Base-by-base conservation (phyloP, 2,888 invertebrate genomes). In the Psococerastis gibbosa region DNA sequence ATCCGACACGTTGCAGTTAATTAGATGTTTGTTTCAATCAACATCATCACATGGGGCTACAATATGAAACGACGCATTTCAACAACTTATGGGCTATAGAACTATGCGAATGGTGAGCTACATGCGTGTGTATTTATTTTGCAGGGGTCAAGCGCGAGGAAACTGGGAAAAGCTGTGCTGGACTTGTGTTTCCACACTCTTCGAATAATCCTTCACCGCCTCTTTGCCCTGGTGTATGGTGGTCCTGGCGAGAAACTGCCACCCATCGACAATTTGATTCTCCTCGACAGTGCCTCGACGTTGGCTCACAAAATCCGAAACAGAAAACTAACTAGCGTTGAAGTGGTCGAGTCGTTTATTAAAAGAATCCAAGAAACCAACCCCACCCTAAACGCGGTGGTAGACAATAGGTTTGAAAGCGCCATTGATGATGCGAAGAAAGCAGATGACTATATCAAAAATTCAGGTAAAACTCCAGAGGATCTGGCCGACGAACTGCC, bases 351-450 rank as follows among this genome's bases (percentile, higher is more conserved):
- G 47, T 69, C 75, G 2, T 89, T 75, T 56, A 78, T 85, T 49
- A 73, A 79, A 38, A 69, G 89, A 51, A 84, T 87, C 38, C 71
- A 76, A 50, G 68, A 72, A 55, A 73, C 82, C 32, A 87, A 92
- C 59, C 67, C 69, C 0, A 57, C 78, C n/a, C 54, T 91, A 33
- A 92, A 92, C 62, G 80, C 87, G 1, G 70, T 92, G 0, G 81
- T 87, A 0, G 84, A 85, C 53, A 73, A 83, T 31, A 68, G 87
- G 43, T 92, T 75, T 56, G 67, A 73, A 6, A 75, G 70, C 2
- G 91, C 92, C 0, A 55, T 92, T 1, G 62, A 73, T 38, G 84
- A 89, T 53, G 91, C 92, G 0, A 67, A 65, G 46, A 63, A 67
- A 47, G 70, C 87, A 3, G 92, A 94, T 59, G 59, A 64, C 35